A percentile compares a stretch with the other conserved stretches of the same genome.
Conservation (phyloP, 2,888 invertebrate genomes). For the Perizoma flavofasciatum region DNA sequence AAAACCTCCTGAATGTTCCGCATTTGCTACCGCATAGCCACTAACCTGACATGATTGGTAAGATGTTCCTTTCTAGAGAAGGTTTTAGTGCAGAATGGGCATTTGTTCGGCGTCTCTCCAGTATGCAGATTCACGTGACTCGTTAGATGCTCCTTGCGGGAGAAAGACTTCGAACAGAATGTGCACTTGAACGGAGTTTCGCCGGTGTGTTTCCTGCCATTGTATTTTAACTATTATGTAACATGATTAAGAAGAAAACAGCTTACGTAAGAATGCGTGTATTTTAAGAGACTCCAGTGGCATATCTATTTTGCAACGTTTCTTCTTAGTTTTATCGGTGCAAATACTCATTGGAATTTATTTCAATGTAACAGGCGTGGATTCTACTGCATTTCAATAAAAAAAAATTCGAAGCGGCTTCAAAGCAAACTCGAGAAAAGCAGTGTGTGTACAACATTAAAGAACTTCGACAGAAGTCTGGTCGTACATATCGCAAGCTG, state of each 20-base stretch:
- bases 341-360: too few species aligned
- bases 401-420: too few species aligned
- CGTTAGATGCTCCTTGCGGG: constrained; percentile 93
- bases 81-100: constrained; percentile 89
- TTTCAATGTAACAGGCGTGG: too few species aligned
- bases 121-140: constrained; percentile 92
- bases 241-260: neutral
- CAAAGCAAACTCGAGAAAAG: too few species aligned
- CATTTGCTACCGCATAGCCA: neutral
- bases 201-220: constrained; percentile 88
- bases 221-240: constrained; percentile 28
- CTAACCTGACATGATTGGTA: constrained; percentile 85
- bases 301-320: too few species aligned
- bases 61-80: constrained; percentile 90
- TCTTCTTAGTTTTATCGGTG: too few species aligned
- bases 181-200: constrained; percentile 92
- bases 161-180: constrained; percentile 85
- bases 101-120: constrained; percentile 89
- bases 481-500: too few species aligned
- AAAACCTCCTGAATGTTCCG: too few species aligned
- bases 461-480: too few species aligned
- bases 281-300: too few species aligned
- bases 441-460: too few species aligned
- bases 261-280: neutral
- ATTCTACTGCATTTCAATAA: too few species aligned